Conservation (phyloP, 2,888 invertebrate genomes). For the Calameuta pallipes region DNA sequence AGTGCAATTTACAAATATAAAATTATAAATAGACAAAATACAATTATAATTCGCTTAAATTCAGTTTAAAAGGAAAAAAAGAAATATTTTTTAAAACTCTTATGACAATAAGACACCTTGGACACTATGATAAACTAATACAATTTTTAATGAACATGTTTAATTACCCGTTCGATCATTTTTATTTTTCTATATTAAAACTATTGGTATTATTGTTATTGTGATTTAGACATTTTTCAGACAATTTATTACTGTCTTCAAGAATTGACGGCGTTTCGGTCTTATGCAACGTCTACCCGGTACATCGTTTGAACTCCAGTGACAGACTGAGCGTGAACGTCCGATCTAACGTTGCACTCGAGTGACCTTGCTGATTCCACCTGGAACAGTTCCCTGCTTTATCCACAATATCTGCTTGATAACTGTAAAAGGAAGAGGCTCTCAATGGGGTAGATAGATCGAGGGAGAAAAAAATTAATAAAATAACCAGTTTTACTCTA, state of each 20-base stretch:
- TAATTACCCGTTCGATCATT: background rate
- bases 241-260: background rate
- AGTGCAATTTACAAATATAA: background rate
- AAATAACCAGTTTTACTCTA: background rate
- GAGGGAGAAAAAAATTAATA: background rate
- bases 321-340: conserved; percentile 29
- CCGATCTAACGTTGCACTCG: conserved; percentile 52
- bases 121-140: background rate
- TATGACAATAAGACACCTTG: background rate
- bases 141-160: background rate
- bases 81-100: background rate
- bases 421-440: conserved; percentile 62
- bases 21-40: background rate
- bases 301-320: conserved; percentile 24
- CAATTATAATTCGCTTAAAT: background rate
- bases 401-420: conserved; percentile 57
- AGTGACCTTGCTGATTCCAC: conserved; percentile 61
- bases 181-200: background rate
- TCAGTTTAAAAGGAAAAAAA: background rate
- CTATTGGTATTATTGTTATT: background rate
- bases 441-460: conserved; percentile 38
- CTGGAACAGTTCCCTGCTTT: conserved; percentile 58
- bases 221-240: background rate
- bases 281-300: background rate
- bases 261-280: background rate